Evolutionary conservation across 1,140 invertebrate species (phyloP).

Genomic region (Spodoptera litura): DNA sequence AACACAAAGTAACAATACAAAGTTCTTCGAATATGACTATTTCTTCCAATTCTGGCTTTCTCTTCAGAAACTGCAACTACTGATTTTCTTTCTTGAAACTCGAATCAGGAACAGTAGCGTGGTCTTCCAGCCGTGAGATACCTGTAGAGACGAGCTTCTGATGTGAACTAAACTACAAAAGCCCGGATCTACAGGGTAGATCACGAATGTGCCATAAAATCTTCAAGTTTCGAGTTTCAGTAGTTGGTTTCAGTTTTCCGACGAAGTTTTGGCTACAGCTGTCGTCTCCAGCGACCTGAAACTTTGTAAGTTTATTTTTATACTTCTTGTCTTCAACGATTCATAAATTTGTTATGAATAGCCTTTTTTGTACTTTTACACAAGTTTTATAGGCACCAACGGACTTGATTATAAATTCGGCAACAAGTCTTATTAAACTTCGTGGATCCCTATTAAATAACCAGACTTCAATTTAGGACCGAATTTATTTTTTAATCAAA

Average conservation of each 20-base stretch:
- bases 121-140: constrained; percentile 97
- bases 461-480: background rate
- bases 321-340: constrained; percentile 29
- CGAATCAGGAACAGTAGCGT: constrained; percentile 73
- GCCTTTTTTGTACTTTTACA: constrained; percentile 2
- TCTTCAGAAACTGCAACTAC: constrained; percentile 31
- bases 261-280: constrained; percentile 37
- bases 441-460: background rate
- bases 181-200: constrained; percentile 99
- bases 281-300: constrained; percentile 48
- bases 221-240: constrained; percentile 57
- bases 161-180: constrained; percentile 97
- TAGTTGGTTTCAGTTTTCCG: constrained; percentile 10
- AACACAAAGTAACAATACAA: background rate
- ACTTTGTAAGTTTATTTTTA: constrained; percentile 50
- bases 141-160: constrained; percentile 99
- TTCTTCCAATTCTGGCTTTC: background rate
- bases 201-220: constrained; percentile 91
- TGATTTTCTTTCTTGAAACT: constrained; percentile 24
- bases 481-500: background rate
- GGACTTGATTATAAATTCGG: background rate
- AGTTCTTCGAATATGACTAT: background rate
- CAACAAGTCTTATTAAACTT: background rate
- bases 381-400: constrained; percentile 5
- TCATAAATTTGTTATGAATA: constrained; percentile 31